Percentiles rank a stretch among this genome's conserved stretches.
Evolutionary conservation across 2,888 invertebrate genomes (phyloP).

Genomic region (Eulithis testata): DNA sequence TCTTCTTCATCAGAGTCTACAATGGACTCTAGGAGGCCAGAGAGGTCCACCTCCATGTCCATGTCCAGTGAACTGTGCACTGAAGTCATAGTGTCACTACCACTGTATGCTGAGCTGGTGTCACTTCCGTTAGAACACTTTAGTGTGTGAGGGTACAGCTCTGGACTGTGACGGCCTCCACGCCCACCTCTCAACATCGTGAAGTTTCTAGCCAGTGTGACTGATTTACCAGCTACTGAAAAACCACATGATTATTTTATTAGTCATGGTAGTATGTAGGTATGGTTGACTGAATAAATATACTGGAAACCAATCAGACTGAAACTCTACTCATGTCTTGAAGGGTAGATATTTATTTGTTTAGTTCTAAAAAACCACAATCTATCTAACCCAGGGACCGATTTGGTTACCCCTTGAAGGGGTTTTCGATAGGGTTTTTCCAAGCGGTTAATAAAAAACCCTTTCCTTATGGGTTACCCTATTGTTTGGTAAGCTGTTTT

Average conservation of each 20-base stretch:
- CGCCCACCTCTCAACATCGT: conserved; percentile 85
- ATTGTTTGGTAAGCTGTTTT: too few species aligned
- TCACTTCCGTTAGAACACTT: conserved; percentile 92
- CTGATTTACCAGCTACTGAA: conserved; percentile 71
- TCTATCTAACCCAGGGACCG: too few species aligned
- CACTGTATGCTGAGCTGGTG: conserved; percentile 98
- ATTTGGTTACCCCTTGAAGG: too few species aligned
- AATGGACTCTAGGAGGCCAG: conserved; percentile 97
- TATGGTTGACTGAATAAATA: background rate
- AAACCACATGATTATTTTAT: conserved; percentile 40
- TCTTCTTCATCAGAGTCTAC: conserved; percentile 98
- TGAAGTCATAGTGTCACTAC: conserved; percentile 98
- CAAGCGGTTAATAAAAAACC: too few species aligned
- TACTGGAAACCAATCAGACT: background rate
- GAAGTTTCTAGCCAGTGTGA: conserved; percentile 69
- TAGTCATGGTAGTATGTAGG: conserved; percentile 8
- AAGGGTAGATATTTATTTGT: background rate
- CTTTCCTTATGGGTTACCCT: too few species aligned
- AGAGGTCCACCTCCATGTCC: conserved; percentile 94
- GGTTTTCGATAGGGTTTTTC: too few species aligned
- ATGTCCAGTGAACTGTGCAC: conserved; percentile 93
- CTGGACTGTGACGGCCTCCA: conserved; percentile 87
- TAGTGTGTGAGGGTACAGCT: conserved; percentile 94
- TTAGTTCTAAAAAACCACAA: background rate
- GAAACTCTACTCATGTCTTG: background rate